Evolutionary conservation across 2,113 vertebrate genomes (phyloP), one percentile per base, ranked within the genome.

Genomic region (Pelusios castaneus): DNA sequence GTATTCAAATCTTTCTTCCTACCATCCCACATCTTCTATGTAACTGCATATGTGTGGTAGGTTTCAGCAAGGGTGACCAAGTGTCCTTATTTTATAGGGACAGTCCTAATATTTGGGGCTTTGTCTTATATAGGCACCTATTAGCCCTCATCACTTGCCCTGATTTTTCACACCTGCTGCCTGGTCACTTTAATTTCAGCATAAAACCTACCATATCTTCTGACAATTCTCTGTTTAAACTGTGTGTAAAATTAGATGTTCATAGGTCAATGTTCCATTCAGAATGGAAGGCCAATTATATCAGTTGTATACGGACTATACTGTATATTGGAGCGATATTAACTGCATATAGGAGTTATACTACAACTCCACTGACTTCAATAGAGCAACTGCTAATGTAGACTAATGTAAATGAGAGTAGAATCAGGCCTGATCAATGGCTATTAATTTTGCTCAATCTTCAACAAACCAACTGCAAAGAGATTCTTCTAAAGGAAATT

Each of bases 391-490:
- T 41, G 10, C 49, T 94, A 73, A 38, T 94, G 95, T 95, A 25
- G 0, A 0, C 90, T 92, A 96, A 89, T 93, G 95, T 93, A 96
- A 86, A 3, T 84, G 41, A 93, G 63, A 83, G 73, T 45, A 90
- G 82, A 92, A 97, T 85, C 87, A 96, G 93, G 80, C 3, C 4
- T 0, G 89, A 89, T 97, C 94, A 95, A 96, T 96, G 95, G 19
- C 88, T 82, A 92, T 89, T 92, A 92, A 97, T 95, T 86, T 96
- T 94, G 94, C 95, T 94, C 91, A 96, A 89, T 88, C 95, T 90
- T 93, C 16, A 45, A 88, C 81, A 84, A 93, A 93, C 22, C 19
- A 82, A 8, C 8, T 76, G 22, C 43, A 45, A 22, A 43, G 41
- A 45, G 73, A 49, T 43, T 27, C 41, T 85, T 92, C 41, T 75